Evolutionary conservation across 1,140 invertebrate genomes (phyloP).

Genomic region (Euura saliciscinereae): DNA sequence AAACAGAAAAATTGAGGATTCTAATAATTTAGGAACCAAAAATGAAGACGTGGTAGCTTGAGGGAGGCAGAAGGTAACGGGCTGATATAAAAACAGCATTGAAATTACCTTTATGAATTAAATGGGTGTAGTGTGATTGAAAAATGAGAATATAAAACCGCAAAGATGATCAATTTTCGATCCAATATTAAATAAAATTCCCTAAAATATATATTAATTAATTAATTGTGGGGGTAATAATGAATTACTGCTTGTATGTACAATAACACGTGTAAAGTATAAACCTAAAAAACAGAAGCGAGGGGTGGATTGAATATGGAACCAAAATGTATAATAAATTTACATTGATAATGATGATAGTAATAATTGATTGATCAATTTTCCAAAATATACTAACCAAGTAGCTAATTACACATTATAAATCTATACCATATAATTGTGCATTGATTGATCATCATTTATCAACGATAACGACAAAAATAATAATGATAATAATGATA

Average conservation of each 20-base stretch:
- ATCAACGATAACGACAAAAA: neutral
- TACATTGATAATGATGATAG: neutral
- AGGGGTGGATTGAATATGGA: neutral
- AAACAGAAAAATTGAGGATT: neutral
- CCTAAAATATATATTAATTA: slow-evolving; percentile 27
- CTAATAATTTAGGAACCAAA: no score
- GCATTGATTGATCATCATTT: neutral
- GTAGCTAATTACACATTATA: neutral
- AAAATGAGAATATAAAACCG: slow-evolving; percentile 18
- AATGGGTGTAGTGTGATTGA: slow-evolving; percentile 15
- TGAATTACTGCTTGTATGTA: neutral
- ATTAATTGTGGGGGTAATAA: slow-evolving; percentile 29
- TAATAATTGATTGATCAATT: neutral
- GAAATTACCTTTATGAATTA: no score
- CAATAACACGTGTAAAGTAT: neutral
- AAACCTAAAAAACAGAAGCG: neutral
- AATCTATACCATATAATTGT: neutral
- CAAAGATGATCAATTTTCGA: slow-evolving; percentile 10
- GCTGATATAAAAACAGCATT: no score
- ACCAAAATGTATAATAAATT: slow-evolving; percentile 28
- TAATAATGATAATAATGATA: neutral
- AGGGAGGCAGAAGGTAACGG: no score
- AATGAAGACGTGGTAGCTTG: no score
- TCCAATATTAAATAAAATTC: slow-evolving; percentile 14
- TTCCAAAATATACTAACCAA: neutral